These are phyloP conservation scores for Alca torda DNA, from an alignment of 2,797 vertebrate species.

Conservation along the genomic window DNA sequence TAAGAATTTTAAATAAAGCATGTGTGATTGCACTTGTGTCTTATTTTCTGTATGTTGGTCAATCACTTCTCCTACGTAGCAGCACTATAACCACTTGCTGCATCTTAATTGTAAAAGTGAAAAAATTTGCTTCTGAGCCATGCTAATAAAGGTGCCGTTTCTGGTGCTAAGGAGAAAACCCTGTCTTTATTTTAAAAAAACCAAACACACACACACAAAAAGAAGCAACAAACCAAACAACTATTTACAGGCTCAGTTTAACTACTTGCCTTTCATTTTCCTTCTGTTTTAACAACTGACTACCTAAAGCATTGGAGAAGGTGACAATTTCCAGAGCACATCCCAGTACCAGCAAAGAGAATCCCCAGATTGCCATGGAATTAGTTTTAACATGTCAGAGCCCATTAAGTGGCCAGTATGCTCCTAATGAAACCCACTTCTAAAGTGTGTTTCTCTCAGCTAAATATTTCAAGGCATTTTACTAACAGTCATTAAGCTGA, in stretches of 20 bases:
- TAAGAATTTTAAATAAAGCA: slow-evolving; percentile 69
- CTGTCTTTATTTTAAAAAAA: background rate
- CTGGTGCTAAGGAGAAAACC: background rate
- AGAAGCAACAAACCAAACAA: too few species aligned
- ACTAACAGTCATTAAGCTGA: background rate
- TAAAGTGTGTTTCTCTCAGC: background rate
- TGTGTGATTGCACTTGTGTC: background rate
- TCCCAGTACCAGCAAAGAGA: background rate
- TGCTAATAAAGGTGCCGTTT: background rate
- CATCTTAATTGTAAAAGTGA: background rate
- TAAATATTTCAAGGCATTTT: background rate
- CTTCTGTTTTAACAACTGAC: background rate
- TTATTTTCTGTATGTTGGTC: background rate
- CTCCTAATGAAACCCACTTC: background rate
- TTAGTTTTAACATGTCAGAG: background rate
- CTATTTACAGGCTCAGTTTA: background rate
- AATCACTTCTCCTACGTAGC: background rate
- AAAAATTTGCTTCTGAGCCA: background rate
- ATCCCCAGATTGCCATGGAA: background rate
- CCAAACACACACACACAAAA: too few species aligned
- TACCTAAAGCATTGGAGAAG: background rate
- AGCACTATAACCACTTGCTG: background rate
- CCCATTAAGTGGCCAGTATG: background rate
- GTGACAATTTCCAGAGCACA: background rate
- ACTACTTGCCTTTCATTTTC: background rate